Conservation (phyloP, 1,140 invertebrate species). For the Cydia pomonella region DNA sequence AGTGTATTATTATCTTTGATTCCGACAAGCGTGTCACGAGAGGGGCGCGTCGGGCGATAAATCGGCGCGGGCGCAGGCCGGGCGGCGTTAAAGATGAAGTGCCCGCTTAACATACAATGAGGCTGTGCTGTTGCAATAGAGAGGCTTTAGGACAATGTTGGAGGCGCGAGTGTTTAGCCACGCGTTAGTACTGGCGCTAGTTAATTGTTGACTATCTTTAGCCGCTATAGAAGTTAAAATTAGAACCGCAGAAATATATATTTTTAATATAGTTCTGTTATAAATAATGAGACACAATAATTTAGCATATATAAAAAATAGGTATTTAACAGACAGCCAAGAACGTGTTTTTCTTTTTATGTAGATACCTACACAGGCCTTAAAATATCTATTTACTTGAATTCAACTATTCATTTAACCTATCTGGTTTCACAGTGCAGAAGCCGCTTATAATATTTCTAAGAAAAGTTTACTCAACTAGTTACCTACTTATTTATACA, state of each 20-base stretch:
- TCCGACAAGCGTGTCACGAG: constrained; percentile 55
- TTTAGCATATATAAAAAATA: too few species aligned
- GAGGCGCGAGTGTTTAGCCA: constrained; percentile 38
- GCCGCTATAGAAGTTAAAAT: neutral
- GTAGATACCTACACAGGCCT: too few species aligned
- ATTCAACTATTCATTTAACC: too few species aligned
- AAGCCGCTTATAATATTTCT: too few species aligned
- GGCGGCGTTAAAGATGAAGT: constrained; percentile 72
- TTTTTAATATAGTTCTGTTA: too few species aligned
- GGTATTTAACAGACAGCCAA: too few species aligned
- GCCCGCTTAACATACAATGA: constrained; percentile 79
- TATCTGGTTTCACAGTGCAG: too few species aligned
- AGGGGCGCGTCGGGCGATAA: constrained; percentile 74
- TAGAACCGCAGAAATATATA: too few species aligned
- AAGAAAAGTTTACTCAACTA: too few species aligned
- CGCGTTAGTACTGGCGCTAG: constrained; percentile 47
- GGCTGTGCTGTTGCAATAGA: constrained; percentile 67
- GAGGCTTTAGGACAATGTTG: constrained; percentile 43
- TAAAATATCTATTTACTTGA: too few species aligned
- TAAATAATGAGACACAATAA: too few species aligned
- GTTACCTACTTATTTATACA: neutral
- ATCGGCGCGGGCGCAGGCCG: constrained; percentile 62
- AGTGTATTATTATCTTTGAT: constrained; percentile 26
- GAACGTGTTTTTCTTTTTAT: too few species aligned
- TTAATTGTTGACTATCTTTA: constrained; percentile 13